Base-by-base conservation (phyloP, 2,113 vertebrate species). In the Cyphomyrus plagiostoma region DNA sequence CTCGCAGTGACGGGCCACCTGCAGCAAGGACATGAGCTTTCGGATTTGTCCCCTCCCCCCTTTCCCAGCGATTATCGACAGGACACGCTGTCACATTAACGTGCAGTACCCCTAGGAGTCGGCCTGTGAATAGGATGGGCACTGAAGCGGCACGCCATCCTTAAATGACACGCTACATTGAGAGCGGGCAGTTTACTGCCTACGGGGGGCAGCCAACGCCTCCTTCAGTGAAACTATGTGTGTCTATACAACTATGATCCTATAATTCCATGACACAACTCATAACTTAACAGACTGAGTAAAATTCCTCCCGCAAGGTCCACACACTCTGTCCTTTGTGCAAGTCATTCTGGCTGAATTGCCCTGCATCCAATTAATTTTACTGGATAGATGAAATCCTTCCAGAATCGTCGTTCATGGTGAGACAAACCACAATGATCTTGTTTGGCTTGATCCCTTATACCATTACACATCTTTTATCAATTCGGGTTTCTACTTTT, bases 11-110 rank as follows among this genome's bases (percentile, higher is more conserved):
- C 89, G 89, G 84, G 90, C 88, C 87, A 89, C 70, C 19, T 26
- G 83, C 90, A 83, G 66, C 70, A 90, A 91, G 90, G 88, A 84
- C 83, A 90, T 77, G 82, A 86, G 89, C 88, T 88, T 82, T 89
- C 50, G 48, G 85, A 83, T 62, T 83, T 17, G 86, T 45, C 82
- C 80, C 80, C 26, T 87, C 87, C 80, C 26, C 88, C 87, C 74
- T 15, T 42, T 80, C 35, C 74, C 5, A 6, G 74, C 35, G 35
- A 19, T 80, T 42, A 80, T 80, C 35, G 35, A 42, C 35, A 42
- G 35, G 74, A 35, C 74, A 39, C 74, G 35, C 35, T 42, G 74
- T 19, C 74, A 42, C 35, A 39, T 4, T 80, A 80, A 80, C 35
- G 15, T 21, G 74, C 35, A 8, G 15, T 15, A 39, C 30, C 74